phyloP scores from a whole-genome alignment of 92 coral and sea anemone species.

The Plumapathes pennacea region DNA sequence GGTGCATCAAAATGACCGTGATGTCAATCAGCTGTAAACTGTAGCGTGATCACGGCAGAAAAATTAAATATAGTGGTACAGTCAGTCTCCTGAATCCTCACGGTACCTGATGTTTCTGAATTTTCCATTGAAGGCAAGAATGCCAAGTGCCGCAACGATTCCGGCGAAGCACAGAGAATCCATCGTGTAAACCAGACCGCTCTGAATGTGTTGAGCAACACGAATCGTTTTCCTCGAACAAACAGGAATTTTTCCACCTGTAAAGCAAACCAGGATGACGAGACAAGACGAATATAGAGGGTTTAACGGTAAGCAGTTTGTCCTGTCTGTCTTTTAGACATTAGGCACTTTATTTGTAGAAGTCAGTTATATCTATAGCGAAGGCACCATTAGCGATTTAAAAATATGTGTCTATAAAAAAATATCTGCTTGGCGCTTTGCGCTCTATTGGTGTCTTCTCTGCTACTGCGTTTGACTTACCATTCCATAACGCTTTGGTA shows the following conservation, averaged over 20 bases:
- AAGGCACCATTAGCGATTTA: too few relatives aligned
- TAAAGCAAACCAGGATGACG: neutral
- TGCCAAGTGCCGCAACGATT: slow-evolving; percentile 37
- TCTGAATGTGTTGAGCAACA: slow-evolving; percentile 34
- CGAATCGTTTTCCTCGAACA: slow-evolving; percentile 28
- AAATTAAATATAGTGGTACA: too few relatives aligned
- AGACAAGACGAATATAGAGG: neutral
- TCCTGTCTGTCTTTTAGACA: neutral
- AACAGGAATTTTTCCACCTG: slow-evolving; percentile 45
- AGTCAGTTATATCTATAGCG: too few relatives aligned
- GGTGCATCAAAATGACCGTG: too few relatives aligned
- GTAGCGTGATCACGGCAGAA: too few relatives aligned
- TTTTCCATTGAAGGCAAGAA: slow-evolving; percentile 62
- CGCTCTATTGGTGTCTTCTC: too few relatives aligned
- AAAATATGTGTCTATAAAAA: too few relatives aligned
- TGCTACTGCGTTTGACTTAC: slow-evolving; percentile 8
- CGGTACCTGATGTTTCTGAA: slow-evolving; percentile 64
- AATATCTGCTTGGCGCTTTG: too few relatives aligned
- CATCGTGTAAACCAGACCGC: slow-evolving; percentile 50
- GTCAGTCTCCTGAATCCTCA: neutral
- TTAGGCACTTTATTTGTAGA: too few relatives aligned
- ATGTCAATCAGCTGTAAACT: too few relatives aligned
- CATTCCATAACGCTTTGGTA: slow-evolving; percentile 54
- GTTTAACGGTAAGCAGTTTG: neutral
- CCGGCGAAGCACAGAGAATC: slow-evolving; percentile 58